These are phyloP conservation scores for Punctoribates punctum DNA, from an alignment of 2,888 invertebrate species.

Conservation along the genomic window DNA sequence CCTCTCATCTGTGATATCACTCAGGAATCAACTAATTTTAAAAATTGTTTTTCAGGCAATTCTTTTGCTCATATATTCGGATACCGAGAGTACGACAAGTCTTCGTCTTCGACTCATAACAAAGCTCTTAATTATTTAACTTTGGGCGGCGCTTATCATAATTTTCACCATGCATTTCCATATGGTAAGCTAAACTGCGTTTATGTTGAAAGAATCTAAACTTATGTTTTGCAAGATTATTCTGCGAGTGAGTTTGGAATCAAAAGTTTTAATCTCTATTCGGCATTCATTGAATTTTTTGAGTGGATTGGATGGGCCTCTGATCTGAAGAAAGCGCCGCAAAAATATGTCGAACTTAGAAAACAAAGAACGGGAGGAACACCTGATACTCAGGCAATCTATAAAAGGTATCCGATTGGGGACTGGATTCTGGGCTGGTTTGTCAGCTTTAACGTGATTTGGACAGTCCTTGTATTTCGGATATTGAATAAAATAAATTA, in stretches of 20 bases:
- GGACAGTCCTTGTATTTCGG: neutral
- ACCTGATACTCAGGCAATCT: neutral
- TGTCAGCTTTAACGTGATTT: slow-evolving; percentile 4
- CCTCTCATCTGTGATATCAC: too few species aligned
- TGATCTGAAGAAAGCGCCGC: slow-evolving; percentile 9
- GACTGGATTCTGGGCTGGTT: slow-evolving; percentile 9
- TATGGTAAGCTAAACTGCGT: neutral
- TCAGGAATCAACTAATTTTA: too few species aligned
- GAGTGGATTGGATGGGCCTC: slow-evolving; percentile 17
- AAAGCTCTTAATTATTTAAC: slow-evolving; percentile 27
- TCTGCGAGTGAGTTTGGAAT: slow-evolving; percentile 26
- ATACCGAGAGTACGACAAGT: slow-evolving; percentile 5
- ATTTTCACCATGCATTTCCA: slow-evolving; percentile 29
- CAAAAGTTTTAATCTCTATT: slow-evolving; percentile 17
- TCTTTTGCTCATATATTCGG: slow-evolving; percentile 29
- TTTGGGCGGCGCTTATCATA: slow-evolving; percentile 18
- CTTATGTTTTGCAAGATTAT: neutral
- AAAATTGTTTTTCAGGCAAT: slow-evolving; percentile 5
- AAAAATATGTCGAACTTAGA: neutral
- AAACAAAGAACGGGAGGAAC: neutral
- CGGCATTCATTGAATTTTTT: slow-evolving; percentile 31
- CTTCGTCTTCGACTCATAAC: neutral
- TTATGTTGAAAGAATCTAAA: neutral
- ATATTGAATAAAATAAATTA: neutral
- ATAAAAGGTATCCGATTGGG: neutral